Conservation (phyloP, 2,797 vertebrate species). For the Ptychobarbus kaznakovi region DNA sequence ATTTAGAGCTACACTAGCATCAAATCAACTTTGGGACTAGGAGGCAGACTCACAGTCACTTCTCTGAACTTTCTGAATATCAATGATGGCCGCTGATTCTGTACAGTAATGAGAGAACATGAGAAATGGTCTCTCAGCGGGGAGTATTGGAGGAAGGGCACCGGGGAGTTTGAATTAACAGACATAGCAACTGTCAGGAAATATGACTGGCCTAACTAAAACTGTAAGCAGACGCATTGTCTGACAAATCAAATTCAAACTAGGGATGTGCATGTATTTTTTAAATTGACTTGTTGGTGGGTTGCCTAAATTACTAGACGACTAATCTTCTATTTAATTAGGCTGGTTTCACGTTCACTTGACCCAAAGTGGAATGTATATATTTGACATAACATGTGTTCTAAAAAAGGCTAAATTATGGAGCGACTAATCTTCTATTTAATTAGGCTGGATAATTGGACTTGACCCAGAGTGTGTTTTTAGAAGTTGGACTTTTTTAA, state of each 20-base stretch:
- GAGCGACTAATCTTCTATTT: too few relatives aligned
- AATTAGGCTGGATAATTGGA: background rate
- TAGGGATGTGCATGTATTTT: background rate
- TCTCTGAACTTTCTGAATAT: slow-evolving; percentile 37
- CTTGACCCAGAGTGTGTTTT: background rate
- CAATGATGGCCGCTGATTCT: slow-evolving; percentile 40
- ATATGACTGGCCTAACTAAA: slow-evolving; percentile 13
- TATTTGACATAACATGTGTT: background rate
- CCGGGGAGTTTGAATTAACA: slow-evolving; percentile 14
- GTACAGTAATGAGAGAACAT: slow-evolving; percentile 39
- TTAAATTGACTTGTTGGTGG: background rate
- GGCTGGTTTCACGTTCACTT: background rate
- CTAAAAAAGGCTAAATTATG: background rate
- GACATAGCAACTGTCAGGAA: slow-evolving; percentile 22
- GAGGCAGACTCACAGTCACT: slow-evolving; percentile 32
- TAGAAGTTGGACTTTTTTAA: background rate
- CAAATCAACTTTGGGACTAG: slow-evolving; percentile 45
- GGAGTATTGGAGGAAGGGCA: slow-evolving; percentile 18
- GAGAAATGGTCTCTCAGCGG: slow-evolving; percentile 46
- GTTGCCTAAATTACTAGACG: background rate
- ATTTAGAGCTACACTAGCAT: slow-evolving; percentile 51
- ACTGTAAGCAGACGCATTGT: background rate
- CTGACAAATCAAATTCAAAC: slow-evolving; percentile 7
- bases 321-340: background rate
- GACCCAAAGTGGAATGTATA: background rate